These are phyloP conservation scores for Oryzias woworae DNA, from an alignment of 2,113 vertebrate genomes.

Conservation along the genomic window DNA sequence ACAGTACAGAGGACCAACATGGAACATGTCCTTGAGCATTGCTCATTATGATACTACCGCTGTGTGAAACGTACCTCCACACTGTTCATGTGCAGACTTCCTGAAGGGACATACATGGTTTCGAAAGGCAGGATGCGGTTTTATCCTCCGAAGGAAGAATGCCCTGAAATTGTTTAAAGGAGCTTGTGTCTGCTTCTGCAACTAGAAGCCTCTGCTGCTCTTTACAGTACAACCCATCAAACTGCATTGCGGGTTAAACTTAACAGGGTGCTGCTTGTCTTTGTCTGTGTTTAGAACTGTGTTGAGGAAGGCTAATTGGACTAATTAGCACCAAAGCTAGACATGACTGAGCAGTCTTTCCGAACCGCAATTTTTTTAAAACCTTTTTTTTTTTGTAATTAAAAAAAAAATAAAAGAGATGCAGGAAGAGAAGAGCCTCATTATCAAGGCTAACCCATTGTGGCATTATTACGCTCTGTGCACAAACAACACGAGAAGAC, in stretches of 20 bases:
- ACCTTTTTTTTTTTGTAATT: slow-evolving; percentile 43
- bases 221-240: slow-evolving; percentile 55
- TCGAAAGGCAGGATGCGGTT: slow-evolving; percentile 28
- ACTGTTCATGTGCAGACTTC: slow-evolving; percentile 31
- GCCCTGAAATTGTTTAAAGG: slow-evolving; percentile 47
- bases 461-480: slow-evolving; percentile 31
- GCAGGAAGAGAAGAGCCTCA: slow-evolving; percentile 34
- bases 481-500: slow-evolving; percentile 23
- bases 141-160: slow-evolving; percentile 43
- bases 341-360: slow-evolving; percentile 52
- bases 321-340: slow-evolving; percentile 68
- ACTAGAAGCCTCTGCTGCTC: slow-evolving; percentile 47
- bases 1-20: slow-evolving; percentile 29
- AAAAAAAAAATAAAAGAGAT: slow-evolving; percentile 23
- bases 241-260: slow-evolving; percentile 47
- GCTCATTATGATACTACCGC: slow-evolving; percentile 41
- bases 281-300: slow-evolving; percentile 66
- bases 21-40: slow-evolving; percentile 40
- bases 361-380: slow-evolving; percentile 42
- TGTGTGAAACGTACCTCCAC: slow-evolving; percentile 37
- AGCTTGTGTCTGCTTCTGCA: slow-evolving; percentile 48
- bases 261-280: slow-evolving; percentile 46
- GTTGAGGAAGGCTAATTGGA: slow-evolving; percentile 67
- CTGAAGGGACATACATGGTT: slow-evolving; percentile 39
- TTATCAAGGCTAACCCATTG: slow-evolving; percentile 46